Percentiles rank a stretch among this genome's conserved stretches.
phyloP scores from a whole-genome alignment of 2,113 vertebrate genomes.

The Vimba vimba region DNA sequence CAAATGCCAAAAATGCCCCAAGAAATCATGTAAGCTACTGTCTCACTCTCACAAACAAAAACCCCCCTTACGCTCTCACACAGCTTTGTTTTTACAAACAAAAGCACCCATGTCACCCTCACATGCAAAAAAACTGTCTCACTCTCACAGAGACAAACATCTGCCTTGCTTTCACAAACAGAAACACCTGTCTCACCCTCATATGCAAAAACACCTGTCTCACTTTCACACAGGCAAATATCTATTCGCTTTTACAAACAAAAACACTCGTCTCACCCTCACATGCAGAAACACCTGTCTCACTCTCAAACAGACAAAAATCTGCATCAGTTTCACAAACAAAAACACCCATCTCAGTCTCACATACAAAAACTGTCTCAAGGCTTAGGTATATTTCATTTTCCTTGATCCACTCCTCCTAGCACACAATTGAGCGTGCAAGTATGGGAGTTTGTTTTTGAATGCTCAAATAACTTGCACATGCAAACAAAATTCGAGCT shows the following conservation, averaged over 20 bases:
- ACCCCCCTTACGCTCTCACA: not conserved
- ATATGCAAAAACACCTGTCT: too few relatives aligned
- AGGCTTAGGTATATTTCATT: not conserved
- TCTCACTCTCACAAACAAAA: conserved; percentile 13
- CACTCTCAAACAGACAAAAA: not conserved
- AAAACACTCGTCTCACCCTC: not conserved
- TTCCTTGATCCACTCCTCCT: not conserved
- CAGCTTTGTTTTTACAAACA: not conserved
- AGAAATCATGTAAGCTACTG: conserved; percentile 85
- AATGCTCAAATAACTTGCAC: not conserved
- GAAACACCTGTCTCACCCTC: not conserved
- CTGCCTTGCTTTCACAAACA: not conserved
- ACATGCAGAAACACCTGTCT: not conserved
- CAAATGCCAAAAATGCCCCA: conserved; percentile 97
- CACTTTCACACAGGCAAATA: too few relatives aligned
- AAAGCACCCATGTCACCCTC: not conserved
- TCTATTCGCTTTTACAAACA: not conserved
- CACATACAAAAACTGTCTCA: not conserved
- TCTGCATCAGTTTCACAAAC: not conserved
- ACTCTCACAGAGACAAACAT: not conserved
- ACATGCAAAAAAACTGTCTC: too few relatives aligned
- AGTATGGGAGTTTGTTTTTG: not conserved
- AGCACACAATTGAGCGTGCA: not conserved
- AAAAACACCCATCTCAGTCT: not conserved
- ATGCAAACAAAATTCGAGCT: not conserved